Base-by-base conservation (phyloP, 2,113 vertebrate genomes). In the Heterotis niloticus region DNA sequence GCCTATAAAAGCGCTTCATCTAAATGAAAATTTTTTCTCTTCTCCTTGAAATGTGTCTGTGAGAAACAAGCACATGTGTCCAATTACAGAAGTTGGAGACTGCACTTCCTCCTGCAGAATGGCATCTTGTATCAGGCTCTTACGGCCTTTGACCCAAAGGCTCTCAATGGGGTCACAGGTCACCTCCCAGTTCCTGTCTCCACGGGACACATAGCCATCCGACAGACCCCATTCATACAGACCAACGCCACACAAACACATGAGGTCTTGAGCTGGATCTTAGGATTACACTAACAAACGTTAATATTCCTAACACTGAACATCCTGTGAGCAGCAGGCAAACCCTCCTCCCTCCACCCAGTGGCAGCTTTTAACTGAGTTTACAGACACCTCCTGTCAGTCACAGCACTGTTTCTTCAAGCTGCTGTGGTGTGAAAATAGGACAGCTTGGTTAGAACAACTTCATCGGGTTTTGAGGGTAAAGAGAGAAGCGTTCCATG, bases 251-350 rank as follows among this genome's bases (percentile, higher is more conserved):
- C 20, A 56, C 26, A 51, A 69, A 80, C 79, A 68, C 23, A 68
- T 59, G 51, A 52, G 52, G 67, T 75, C 64, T 60, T 67, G 34
- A 52, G 29, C 64, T 16, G 9, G n/a, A n/a, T 1, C n/a, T 68
- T 66, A 81, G 75, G 68, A 66, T 64, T 72, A 77, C 75, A 77
- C 59, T 71, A 77, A 77, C 75, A 64, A 77, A 77, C 72, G 34
- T 77, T 70, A 76, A 52, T 65, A 65, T 71, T 62, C 57, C 70
- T 77, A 77, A 71, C 74, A 77, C 52, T 64, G 29, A 60, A 74
- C 52, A 76, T 59, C 23, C 71, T 14, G 73, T 26, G 28, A 77
- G 44, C 67, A 64, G 54, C 16, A 74, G 54, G 71, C 24, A 65
- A 57, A 26, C 34, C 66, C 34, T 59, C 23, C 34, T 4, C 34